These are phyloP conservation scores for Drosophila melanica DNA, from an alignment of 1,140 invertebrate species.

Conservation along the genomic window DNA sequence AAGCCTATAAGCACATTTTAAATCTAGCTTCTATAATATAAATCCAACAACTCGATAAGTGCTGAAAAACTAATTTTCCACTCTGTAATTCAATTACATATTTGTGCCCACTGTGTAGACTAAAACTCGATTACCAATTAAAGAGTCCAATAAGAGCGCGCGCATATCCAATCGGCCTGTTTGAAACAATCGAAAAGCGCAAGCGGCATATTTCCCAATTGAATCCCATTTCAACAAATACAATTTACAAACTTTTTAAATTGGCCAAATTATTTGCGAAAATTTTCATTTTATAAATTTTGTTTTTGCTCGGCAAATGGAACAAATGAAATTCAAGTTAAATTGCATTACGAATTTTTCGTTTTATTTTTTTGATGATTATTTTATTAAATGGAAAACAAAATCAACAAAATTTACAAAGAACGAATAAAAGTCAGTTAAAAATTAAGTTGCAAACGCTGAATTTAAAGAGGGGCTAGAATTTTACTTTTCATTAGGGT, in stretches of 20 bases:
- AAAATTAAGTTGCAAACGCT: conserved; percentile 14
- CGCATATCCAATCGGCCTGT: too few relatives aligned
- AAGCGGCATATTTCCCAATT: neutral
- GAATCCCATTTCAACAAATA: conserved; percentile 4
- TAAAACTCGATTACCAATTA: too few relatives aligned
- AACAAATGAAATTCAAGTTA: conserved; percentile 7
- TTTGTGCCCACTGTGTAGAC: too few relatives aligned
- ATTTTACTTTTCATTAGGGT: too few relatives aligned
- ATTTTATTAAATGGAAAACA: conserved; percentile 16
- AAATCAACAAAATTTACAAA: neutral
- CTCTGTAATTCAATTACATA: too few relatives aligned
- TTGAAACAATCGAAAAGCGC: neutral
- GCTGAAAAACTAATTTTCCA: too few relatives aligned
- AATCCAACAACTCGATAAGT: too few relatives aligned
- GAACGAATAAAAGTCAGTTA: neutral
- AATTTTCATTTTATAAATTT: neutral
- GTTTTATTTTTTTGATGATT: neutral
- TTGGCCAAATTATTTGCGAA: conserved; percentile 4
- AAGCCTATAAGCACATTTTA: too few relatives aligned
- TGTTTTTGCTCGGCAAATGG: neutral
- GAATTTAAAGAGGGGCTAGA: too few relatives aligned
- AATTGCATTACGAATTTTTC: conserved; percentile 18
- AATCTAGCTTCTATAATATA: too few relatives aligned
- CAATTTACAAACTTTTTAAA: conserved; percentile 11
- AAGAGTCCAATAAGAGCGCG: too few relatives aligned